Conservation (phyloP, 2,113 vertebrate species). For the Cololabis saira region DNA sequence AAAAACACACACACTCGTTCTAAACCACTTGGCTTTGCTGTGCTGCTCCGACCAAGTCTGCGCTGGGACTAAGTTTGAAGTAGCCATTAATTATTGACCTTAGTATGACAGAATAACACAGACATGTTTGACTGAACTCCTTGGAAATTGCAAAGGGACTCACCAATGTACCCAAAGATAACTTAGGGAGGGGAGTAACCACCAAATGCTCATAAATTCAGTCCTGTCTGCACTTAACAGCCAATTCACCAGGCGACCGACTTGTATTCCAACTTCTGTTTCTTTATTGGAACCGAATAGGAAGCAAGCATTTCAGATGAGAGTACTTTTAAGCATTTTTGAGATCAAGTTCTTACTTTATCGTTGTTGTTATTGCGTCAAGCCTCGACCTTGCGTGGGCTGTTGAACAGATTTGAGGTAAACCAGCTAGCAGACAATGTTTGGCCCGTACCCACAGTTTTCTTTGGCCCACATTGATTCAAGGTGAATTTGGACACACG, state of each 20-base stretch:
- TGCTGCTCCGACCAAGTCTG: constrained; percentile 44
- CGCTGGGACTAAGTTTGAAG: constrained; percentile 22
- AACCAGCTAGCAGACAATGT: too few species aligned
- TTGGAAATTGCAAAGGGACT: constrained; percentile 11
- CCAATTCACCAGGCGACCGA: constrained; percentile 23
- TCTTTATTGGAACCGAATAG: neutral
- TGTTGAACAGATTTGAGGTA: too few species aligned
- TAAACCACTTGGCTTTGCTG: constrained; percentile 33
- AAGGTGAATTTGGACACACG: too few species aligned
- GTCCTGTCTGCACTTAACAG: neutral
- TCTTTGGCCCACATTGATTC: too few species aligned
- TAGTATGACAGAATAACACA: constrained; percentile 36
- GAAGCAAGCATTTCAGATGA: too few species aligned
- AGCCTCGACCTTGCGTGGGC: too few species aligned
- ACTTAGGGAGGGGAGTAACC: constrained; percentile 22
- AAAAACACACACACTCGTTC: constrained; percentile 9
- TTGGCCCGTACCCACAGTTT: too few species aligned
- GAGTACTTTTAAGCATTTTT: too few species aligned
- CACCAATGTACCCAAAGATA: constrained; percentile 3
- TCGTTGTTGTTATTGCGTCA: too few species aligned
- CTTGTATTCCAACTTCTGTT: neutral
- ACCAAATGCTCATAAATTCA: constrained; percentile 14
- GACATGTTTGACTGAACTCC: constrained; percentile 10
- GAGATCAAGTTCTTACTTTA: too few species aligned
- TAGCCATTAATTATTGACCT: constrained; percentile 42